A percentile compares a stretch with the other conserved stretches of the same genome.
These are phyloP conservation scores for Camponotus floridanus DNA, from an alignment of 1,140 invertebrate species.

Conservation along the genomic window DNA sequence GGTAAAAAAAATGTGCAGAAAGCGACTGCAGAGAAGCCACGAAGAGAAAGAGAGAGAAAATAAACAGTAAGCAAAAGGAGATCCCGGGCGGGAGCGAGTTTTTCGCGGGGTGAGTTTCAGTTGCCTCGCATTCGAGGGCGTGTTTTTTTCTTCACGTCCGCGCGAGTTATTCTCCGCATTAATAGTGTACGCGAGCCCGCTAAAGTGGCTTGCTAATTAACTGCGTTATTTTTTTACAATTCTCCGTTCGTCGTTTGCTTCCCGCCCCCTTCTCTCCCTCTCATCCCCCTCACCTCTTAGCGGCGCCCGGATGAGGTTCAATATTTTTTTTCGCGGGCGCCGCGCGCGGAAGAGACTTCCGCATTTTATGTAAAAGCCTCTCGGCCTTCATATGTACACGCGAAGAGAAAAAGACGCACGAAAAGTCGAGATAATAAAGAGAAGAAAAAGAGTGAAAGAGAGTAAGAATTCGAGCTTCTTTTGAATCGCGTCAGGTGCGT, in stretches of 20 bases:
- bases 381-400: background rate
- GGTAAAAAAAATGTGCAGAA: constrained; percentile 58
- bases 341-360: constrained; percentile 16
- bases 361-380: constrained; percentile 37
- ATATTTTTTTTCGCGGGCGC: constrained; percentile 58
- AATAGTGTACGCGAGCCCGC: constrained; percentile 77
- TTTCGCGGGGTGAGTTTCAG: constrained; percentile 69
- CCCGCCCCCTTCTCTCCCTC: constrained; percentile 48
- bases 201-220: constrained; percentile 84
- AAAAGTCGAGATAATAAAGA: background rate
- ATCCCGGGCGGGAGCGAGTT: constrained; percentile 67
- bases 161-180: constrained; percentile 81
- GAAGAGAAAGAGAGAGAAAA: background rate
- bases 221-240: constrained; percentile 83
- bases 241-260: constrained; percentile 63
- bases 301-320: constrained; percentile 68
- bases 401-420: background rate
- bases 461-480: too few species aligned
- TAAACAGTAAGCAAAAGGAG: constrained; percentile 47
- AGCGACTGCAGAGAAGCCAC: background rate
- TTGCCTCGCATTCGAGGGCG: constrained; percentile 77
- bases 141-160: constrained; percentile 70
- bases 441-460: too few species aligned
- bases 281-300: background rate
- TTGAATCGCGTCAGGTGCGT: too few species aligned